Percentiles rank a stretch among this genome's conserved stretches.
Conservation (phyloP, 2,888 invertebrate species). For the Ormyrus rosae region DNA sequence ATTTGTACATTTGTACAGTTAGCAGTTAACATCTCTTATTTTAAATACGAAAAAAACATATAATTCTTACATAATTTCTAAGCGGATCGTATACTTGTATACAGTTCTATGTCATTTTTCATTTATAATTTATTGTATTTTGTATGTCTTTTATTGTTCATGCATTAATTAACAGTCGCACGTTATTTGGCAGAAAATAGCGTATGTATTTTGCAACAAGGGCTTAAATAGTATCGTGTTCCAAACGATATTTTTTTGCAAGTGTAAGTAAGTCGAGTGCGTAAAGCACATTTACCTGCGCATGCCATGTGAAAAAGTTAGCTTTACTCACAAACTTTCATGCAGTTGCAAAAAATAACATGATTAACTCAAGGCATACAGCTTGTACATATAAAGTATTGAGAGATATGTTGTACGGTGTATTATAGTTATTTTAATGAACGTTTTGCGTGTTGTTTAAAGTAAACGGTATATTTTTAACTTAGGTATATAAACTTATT, state of each 20-base stretch:
- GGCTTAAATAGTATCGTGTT: no score
- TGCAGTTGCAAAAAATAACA: no score
- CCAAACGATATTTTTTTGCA: no score
- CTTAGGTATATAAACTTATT: slow-evolving; percentile 13
- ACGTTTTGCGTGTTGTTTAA: slow-evolving; percentile 16
- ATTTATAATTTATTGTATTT: not conserved
- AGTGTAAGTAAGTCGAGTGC: no score
- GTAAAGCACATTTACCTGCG: no score
- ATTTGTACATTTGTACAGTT: no score
- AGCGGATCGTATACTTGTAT: not conserved
- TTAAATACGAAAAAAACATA: not conserved
- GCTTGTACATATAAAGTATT: slow-evolving; percentile 30
- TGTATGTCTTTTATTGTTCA: not conserved
- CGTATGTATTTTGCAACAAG: not conserved
- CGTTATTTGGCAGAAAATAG: not conserved
- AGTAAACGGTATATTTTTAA: slow-evolving; percentile 35
- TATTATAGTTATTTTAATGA: slow-evolving; percentile 13
- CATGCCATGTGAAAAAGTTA: no score
- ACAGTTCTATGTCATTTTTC: slow-evolving; percentile 10
- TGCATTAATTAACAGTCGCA: not conserved
- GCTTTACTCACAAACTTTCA: no score
- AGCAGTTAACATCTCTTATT: not conserved
- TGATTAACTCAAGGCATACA: not conserved
- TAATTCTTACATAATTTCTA: not conserved
- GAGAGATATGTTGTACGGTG: slow-evolving; percentile 14